Evolutionary conservation across 2,888 invertebrate species (phyloP).

Genomic region (Tenthredo mesomela): DNA sequence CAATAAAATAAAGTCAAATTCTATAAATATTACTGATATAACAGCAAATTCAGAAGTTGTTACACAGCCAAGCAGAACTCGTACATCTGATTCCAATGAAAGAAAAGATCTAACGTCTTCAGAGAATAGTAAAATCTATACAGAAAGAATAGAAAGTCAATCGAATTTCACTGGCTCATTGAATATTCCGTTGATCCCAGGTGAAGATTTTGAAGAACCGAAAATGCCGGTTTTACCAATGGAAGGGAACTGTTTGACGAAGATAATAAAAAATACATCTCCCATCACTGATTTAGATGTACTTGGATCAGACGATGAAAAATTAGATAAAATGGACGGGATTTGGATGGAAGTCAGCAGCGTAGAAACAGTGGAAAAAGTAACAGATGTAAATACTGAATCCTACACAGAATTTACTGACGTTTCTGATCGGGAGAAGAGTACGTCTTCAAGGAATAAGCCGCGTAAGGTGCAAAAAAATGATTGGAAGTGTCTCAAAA

Average conservation of each 20-base stretch:
- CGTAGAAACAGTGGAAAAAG: constrained; percentile 57
- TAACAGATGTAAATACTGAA: constrained; percentile 21
- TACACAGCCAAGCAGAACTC: background rate
- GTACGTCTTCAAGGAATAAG: constrained; percentile 13
- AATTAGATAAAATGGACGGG: constrained; percentile 67
- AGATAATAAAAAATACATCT: constrained; percentile 65
- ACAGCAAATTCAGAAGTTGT: background rate
- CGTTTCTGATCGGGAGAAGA: background rate
- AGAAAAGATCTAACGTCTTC: background rate
- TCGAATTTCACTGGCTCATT: constrained; percentile 18
- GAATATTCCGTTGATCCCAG: constrained; percentile 64
- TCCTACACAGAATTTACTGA: background rate
- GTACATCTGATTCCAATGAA: background rate
- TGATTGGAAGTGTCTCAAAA: constrained; percentile 33
- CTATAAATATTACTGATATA: background rate
- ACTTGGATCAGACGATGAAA: constrained; percentile 64
- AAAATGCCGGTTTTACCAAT: constrained; percentile 65
- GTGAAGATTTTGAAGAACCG: constrained; percentile 64
- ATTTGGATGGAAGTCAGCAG: constrained; percentile 67
- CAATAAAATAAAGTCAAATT: constrained; percentile 32
- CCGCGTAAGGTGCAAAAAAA: constrained; percentile 28
- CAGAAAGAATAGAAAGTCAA: constrained; percentile 19
- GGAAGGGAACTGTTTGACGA: constrained; percentile 67
- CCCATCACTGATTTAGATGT: constrained; percentile 66
- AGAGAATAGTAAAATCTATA: background rate